These are phyloP conservation scores for Drosophila carrolli DNA, from an alignment of 1,140 invertebrate species.

Conservation along the genomic window DNA sequence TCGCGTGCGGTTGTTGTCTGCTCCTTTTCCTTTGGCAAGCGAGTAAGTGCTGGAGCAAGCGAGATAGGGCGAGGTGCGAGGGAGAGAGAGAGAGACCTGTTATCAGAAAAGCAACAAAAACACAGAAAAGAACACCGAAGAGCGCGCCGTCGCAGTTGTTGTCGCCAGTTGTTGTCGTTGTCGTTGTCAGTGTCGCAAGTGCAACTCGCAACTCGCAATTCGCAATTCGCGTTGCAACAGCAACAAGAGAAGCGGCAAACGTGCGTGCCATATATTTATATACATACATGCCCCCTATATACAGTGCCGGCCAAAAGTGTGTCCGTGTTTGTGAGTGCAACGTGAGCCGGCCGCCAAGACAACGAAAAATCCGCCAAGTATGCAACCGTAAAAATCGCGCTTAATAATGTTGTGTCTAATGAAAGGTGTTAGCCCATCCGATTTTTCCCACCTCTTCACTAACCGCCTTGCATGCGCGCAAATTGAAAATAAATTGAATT, in stretches of 20 bases:
- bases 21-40: constrained; percentile 39
- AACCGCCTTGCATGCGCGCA: constrained; percentile 63
- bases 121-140: constrained; percentile 20
- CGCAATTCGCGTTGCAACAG: constrained; percentile 62
- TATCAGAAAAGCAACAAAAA: constrained; percentile 23
- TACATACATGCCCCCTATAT: constrained; percentile 22
- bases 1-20: constrained; percentile 79
- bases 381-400: constrained; percentile 41
- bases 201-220: constrained; percentile 32
- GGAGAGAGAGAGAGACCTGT: constrained; percentile 16
- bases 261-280: constrained; percentile 70
- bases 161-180: constrained; percentile 8
- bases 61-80: constrained; percentile 4
- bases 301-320: constrained; percentile 41
- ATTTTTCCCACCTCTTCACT: constrained; percentile 3
- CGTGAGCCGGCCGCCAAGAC: constrained; percentile 46
- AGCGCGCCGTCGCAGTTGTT: constrained; percentile 61
- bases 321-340: constrained; percentile 24
- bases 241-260: constrained; percentile 63
- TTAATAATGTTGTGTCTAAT: constrained; percentile 75
- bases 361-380: constrained; percentile 16
- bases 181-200: constrained; percentile 48
- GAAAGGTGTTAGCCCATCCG: constrained; percentile 51
- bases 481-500: constrained; percentile 83
- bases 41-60: constrained; percentile 40